phyloP scores from a whole-genome alignment of 1,140 invertebrate genomes.

The Brachionus plicatilis region DNA sequence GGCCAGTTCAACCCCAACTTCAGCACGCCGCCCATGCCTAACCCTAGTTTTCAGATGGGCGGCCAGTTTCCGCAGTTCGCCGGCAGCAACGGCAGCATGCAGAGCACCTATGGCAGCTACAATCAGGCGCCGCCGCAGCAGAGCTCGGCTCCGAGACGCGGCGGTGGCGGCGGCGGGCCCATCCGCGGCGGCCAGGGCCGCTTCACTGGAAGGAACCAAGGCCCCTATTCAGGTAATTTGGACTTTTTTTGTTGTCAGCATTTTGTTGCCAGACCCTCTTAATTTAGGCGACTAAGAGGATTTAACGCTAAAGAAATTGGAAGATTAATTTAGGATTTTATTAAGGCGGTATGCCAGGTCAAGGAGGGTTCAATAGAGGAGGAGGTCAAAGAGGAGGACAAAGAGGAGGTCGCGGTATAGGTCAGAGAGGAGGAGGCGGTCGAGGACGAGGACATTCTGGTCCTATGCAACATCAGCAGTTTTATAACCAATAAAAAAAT shows the following conservation, averaged over 20 bases:
- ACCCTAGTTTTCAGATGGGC: neutral
- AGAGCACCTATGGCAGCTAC: constrained; percentile 21
- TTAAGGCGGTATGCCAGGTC: constrained; percentile 15
- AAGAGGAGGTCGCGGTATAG: neutral
- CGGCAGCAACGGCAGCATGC: neutral
- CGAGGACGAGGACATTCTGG: neutral
- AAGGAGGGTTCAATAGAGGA: neutral
- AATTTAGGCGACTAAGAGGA: neutral
- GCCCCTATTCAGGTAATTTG: constrained; percentile 24
- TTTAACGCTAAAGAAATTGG: neutral
- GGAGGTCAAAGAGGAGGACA: neutral
- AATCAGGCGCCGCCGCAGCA: neutral
- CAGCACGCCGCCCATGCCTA: neutral
- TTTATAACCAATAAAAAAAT: constrained; percentile 17
- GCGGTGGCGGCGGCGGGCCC: neutral
- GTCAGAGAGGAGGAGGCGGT: constrained; percentile 19
- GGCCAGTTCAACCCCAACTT: neutral
- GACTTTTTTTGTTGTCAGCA: neutral
- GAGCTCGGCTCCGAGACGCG: neutral
- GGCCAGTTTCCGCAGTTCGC: neutral
- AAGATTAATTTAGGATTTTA: neutral
- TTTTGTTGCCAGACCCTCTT: neutral
- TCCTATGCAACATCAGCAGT: constrained; percentile 1
- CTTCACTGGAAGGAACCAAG: neutral
- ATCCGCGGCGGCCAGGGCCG: constrained; percentile 10